Percentiles rank a stretch among this genome's conserved stretches.
Conservation (phyloP, 2,888 invertebrate species). For the Drosophila nr. perissopoda region DNA sequence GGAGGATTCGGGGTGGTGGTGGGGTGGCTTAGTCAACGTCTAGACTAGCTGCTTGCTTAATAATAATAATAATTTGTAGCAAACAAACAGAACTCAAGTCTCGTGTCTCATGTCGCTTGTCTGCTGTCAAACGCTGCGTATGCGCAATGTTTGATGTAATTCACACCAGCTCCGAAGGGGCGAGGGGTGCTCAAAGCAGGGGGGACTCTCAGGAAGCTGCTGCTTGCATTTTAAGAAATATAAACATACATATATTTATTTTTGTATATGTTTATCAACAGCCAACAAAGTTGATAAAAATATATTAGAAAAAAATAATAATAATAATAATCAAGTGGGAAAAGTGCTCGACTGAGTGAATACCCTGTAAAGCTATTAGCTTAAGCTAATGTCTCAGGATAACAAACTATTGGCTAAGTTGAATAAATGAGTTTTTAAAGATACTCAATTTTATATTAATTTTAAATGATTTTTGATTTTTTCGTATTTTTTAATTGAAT, state of each 20-base stretch:
- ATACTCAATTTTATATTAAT: too few species aligned
- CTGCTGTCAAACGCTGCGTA: constrained; percentile 36
- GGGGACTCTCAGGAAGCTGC: not conserved
- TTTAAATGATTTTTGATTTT: not conserved
- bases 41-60: constrained; percentile 73
- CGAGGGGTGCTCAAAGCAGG: not conserved
- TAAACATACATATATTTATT: constrained; percentile 3
- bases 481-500: not conserved
- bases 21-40: constrained; percentile 38
- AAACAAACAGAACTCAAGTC: constrained; percentile 51
- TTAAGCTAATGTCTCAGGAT: not conserved
- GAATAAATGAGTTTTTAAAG: too few species aligned
- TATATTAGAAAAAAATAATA: not conserved
- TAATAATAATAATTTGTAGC: constrained; percentile 52
- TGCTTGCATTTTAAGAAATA: constrained; percentile 52
- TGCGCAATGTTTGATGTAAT: constrained; percentile 68
- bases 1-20: not conserved
- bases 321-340: not conserved
- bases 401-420: too few species aligned
- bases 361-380: not conserved
- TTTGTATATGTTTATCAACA: not conserved
- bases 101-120: constrained; percentile 37
- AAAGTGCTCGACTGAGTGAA: not conserved
- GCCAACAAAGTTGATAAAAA: constrained; percentile 5
- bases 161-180: constrained; percentile 46